phyloP scores from a whole-genome alignment of 2,888 invertebrate species.

The Mythimna ferrago region DNA sequence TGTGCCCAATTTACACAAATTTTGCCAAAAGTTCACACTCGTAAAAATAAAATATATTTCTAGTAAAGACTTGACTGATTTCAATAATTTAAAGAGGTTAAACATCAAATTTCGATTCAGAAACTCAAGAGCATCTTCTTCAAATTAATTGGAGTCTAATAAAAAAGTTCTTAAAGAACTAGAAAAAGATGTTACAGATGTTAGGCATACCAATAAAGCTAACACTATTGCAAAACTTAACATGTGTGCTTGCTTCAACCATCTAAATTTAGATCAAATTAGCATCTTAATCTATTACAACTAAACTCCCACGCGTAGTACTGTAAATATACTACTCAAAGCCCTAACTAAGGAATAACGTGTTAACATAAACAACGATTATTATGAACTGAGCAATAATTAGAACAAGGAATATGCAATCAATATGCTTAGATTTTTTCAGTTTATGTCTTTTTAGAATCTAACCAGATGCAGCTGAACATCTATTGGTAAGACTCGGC shows the following conservation, averaged over 20 bases:
- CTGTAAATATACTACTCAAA: constrained; percentile 10
- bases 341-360: constrained; percentile 1
- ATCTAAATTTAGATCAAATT: constrained; percentile 26
- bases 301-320: constrained; percentile 30
- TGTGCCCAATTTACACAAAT: background rate
- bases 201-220: background rate
- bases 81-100: too few relatives aligned
- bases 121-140: background rate
- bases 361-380: constrained; percentile 13
- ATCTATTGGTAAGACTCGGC: background rate
- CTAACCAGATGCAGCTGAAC: background rate
- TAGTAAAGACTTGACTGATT: too few relatives aligned
- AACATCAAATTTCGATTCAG: too few relatives aligned
- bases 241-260: constrained; percentile 12
- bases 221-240: background rate
- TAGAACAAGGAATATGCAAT: background rate
- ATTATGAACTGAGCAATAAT: background rate
- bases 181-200: background rate
- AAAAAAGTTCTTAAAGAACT: background rate
- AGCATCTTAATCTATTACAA: constrained; percentile 9
- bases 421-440: background rate
- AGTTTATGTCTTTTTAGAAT: background rate
- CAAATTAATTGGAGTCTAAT: background rate
- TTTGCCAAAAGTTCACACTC: constrained; percentile 24
- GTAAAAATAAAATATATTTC: constrained; percentile 2